Conservation (phyloP, 2,888 invertebrate species). For the Desoria tigrina region DNA sequence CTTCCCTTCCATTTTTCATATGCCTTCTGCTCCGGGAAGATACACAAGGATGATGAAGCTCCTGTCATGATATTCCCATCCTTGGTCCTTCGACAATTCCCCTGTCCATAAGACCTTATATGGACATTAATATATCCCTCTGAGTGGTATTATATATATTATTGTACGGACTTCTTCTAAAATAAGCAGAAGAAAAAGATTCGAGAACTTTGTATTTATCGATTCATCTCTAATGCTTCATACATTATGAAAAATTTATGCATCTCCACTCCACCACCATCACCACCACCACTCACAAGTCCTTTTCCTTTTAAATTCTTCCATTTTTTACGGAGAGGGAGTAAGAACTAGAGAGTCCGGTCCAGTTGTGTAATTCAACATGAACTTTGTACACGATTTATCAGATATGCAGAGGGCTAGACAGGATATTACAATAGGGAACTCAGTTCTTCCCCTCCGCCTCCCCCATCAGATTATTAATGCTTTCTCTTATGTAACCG, state of each 20-base stretch:
- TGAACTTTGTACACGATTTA: too few species aligned
- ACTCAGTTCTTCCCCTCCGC: too few species aligned
- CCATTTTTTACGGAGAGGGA: too few species aligned
- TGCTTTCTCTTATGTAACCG: too few species aligned
- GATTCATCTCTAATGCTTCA: conserved; percentile 49
- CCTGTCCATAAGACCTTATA: conserved; percentile 31
- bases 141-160: conserved; percentile 1
- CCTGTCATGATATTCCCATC: conserved; percentile 49
- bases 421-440: too few species aligned
- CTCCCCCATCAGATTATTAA: too few species aligned
- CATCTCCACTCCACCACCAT: conserved; percentile 36
- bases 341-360: too few species aligned
- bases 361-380: too few species aligned
- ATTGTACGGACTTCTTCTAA: background rate
- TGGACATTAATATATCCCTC: conserved; percentile 9
- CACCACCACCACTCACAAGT: too few species aligned
- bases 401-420: too few species aligned
- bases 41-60: conserved; percentile 51
- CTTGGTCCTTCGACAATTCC: conserved; percentile 45
- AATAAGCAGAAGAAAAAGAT: conserved; percentile 24
- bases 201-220: conserved; percentile 47
- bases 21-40: conserved; percentile 46
- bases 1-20: conserved; percentile 52
- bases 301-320: background rate
- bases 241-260: conserved; percentile 51